phyloP scores from a whole-genome alignment of 1,140 invertebrate genomes.

The Battus philenor region DNA sequence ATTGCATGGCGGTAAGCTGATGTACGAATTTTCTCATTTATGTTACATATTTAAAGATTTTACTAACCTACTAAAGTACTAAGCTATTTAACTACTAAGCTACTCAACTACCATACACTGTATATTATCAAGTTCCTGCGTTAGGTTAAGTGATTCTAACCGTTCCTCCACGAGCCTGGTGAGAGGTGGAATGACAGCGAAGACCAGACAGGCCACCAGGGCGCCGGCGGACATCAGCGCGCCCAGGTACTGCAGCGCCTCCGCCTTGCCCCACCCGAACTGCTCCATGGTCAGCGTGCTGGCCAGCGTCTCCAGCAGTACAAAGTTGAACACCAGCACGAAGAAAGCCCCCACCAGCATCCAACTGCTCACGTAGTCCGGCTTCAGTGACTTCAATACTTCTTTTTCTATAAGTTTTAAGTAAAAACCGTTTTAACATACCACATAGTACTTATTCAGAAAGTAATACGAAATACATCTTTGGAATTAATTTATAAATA shows the following conservation, averaged over 20 bases:
- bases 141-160: constrained; percentile 18
- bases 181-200: constrained; percentile 83
- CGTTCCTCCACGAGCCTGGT: constrained; percentile 83
- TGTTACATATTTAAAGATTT: too few species aligned
- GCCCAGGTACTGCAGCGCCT: constrained; percentile 89
- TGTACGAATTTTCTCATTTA: too few species aligned
- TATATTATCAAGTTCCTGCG: not conserved
- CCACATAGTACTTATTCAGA: too few species aligned
- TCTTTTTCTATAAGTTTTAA: constrained; percentile 78
- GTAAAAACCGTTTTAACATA: too few species aligned
- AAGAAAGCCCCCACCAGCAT: constrained; percentile 89
- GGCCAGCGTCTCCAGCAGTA: constrained; percentile 91
- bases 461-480: too few species aligned
- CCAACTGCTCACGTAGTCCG: constrained; percentile 86
- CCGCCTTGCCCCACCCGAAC: constrained; percentile 88
- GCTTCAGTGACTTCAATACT: constrained; percentile 82
- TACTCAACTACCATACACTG: too few species aligned
- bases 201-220: constrained; percentile 84
- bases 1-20: too few species aligned
- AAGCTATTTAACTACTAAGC: too few species aligned
- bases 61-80: too few species aligned
- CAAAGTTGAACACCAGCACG: constrained; percentile 91
- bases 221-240: constrained; percentile 87
- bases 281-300: constrained; percentile 93
- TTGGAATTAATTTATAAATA: too few species aligned